A percentile compares a stretch with the other conserved stretches of the same genome.
These are phyloP conservation scores for Gorsachius goisagi DNA, from an alignment of 2,113 vertebrate species.

Conservation along the genomic window DNA sequence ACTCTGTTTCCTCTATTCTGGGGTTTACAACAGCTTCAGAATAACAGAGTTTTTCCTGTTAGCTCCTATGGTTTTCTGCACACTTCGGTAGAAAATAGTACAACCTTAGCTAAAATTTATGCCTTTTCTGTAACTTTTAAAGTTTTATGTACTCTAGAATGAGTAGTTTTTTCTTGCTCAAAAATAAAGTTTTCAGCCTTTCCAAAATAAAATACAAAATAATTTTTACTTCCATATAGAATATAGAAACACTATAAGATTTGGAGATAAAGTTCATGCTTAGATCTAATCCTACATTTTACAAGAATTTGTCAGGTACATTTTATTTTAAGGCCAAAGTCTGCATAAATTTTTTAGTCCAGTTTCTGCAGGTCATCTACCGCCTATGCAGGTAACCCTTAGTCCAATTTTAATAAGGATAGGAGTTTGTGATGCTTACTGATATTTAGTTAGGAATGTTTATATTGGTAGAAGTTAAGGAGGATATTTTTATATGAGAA, in stretches of 20 bases:
- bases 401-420: background rate
- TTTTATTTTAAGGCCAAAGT: background rate
- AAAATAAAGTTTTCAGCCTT: background rate
- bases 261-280: background rate
- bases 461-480: background rate
- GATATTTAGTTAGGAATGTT: background rate
- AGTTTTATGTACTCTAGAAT: background rate
- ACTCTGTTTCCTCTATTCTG: background rate
- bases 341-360: background rate
- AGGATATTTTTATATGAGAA: background rate
- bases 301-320: background rate
- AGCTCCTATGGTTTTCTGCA: background rate
- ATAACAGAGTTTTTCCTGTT: background rate
- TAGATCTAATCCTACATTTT: background rate
- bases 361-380: background rate
- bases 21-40: background rate
- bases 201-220: background rate
- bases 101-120: background rate
- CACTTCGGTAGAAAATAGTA: background rate
- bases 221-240: background rate
- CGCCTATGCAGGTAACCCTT: background rate
- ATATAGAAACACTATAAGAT: background rate
- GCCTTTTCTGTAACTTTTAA: background rate
- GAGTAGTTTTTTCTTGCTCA: background rate
- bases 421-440: background rate